Evolutionary conservation across 2,113 vertebrate species (phyloP), one percentile per base, ranked within the genome.

Genomic region (Zosterops japonicus): DNA sequence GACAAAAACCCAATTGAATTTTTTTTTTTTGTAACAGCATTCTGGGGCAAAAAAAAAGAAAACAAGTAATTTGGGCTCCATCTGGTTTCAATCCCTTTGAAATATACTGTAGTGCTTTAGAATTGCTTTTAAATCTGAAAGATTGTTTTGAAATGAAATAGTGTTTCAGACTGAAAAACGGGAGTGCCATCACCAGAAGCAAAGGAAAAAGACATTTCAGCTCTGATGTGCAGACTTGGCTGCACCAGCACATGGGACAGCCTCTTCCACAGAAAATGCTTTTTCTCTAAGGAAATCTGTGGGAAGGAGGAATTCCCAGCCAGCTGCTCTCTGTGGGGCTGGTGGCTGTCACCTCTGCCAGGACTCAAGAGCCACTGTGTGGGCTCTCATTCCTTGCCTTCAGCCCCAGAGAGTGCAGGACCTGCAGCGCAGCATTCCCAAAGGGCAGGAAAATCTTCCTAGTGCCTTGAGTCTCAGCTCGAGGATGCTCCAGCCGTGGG

Each of bases 21-120:
- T 49, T 68, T 47, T 79, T 53, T 16, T 65, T 15, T 52, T 60
- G 47, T 85, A 91, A 79, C 15, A 91, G 16, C 13, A 2, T 83
- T 93, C 60, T 84, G 67, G 70, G 63, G 78, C 18, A 90, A 36
- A 68, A 74, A 68, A 74, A 82, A 94, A 44, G 64, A 89, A 93
- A 94, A 95, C 84, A 83, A 95, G 76, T 89, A 50, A 93, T 94
- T 94, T 89, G 83, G 92, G 44, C 70, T 89, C 69, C 95, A 96
- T 97, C 95, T 97, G 96, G 68, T 97, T 97, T 96, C 86, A 96
- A 97, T 97, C 68, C 68, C 86, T 94, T 95, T 93, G 91, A 94
- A 97, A 96, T 92, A 93, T 31, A 94, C 27, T 96, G 89, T 68
- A 49, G 89, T 81, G 49, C 72, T 92, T 93, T 78, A 95, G 80